phyloP scores from a whole-genome alignment of 1,140 invertebrate genomes.

The Hydropsyche tenuis region DNA sequence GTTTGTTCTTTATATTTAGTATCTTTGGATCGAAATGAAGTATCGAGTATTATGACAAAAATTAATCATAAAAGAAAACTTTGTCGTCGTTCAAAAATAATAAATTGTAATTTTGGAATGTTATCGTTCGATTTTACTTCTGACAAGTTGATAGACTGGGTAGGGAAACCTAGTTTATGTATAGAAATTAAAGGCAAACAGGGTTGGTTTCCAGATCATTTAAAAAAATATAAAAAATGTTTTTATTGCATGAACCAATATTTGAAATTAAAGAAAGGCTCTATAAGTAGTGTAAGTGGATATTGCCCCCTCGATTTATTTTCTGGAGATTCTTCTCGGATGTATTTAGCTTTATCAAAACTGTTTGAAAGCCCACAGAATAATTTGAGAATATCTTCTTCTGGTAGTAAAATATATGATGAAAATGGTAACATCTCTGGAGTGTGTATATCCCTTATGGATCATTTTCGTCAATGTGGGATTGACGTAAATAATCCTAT shows the following conservation, averaged over 20 bases:
- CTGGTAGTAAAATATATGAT: constrained; percentile 67
- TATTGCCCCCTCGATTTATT: constrained; percentile 81
- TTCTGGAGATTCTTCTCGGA: constrained; percentile 67
- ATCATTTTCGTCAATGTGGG: constrained; percentile 34
- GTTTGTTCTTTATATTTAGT: constrained; percentile 53
- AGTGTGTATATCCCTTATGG: constrained; percentile 24
- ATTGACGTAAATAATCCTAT: constrained; percentile 12
- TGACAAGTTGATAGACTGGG: constrained; percentile 48
- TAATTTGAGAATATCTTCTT: constrained; percentile 73
- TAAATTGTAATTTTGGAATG: constrained; percentile 54
- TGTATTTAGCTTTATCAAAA: constrained; percentile 66
- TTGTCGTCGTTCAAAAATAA: constrained; percentile 54
- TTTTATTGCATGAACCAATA: constrained; percentile 76
- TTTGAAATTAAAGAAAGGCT: constrained; percentile 66
- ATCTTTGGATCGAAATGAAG: constrained; percentile 51
- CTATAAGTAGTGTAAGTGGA: constrained; percentile 61
- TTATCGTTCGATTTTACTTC: constrained; percentile 57
- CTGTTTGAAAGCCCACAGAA: constrained; percentile 74
- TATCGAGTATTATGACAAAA: constrained; percentile 50
- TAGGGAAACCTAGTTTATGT: constrained; percentile 61
- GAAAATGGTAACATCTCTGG: constrained; percentile 53
- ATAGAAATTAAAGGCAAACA: constrained; percentile 82
- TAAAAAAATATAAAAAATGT: constrained; percentile 65
- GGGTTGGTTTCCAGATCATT: constrained; percentile 66
- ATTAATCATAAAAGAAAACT: constrained; percentile 53